Evolutionary conservation across 2,113 vertebrate genomes (phyloP), one percentile per base, ranked within the genome.

Genomic region (Gopherus flavomarginatus): DNA sequence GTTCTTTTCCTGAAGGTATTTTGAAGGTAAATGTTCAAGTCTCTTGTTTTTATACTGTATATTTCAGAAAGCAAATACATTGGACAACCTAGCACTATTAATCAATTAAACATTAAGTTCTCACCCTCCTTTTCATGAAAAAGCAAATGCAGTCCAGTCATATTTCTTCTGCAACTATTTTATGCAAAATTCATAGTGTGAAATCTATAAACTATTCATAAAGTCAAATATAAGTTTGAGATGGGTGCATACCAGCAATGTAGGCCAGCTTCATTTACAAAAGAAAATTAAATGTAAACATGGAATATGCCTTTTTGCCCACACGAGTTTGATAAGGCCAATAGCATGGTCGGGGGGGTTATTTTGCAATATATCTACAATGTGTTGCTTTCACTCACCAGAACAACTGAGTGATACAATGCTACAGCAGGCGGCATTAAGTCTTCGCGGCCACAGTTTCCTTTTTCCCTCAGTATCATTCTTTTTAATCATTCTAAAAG

Each of bases 191-290:
- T 98, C 81, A 90, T 97, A 89, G 94, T 96, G 83, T 87, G 97
- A 98, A 96, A 98, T 97, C 96, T 90, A 98, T 98, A 97, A 98
- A 98, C 97, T 98, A 98, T 98, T 98, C 96, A 98, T 98, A 95
- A 98, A 97, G 98, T 97, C 96, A 97, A 97, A 97, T 87, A 97
- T 38, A 96, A 98, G 86, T 89, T 93, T 96, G 95, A 94, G 89
- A 94, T 90, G 93, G 62, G 90, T 84, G 88, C 69, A 2, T 79
- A 83, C 81, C 96, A 95, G 84, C 90, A 93, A 94, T 92, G 89
- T 91, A 91, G 88, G 90, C 86, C 89, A 89, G 85, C 81, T 92
- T 96, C 92, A 91, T 96, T 96, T 96, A 94, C 35, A 5, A 90
- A n/a, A 81, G 85, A 90, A 97, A 96, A 97, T 95, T 97, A 97